These are phyloP conservation scores for Atta cephalotes DNA, from an alignment of 1,140 invertebrate genomes.

Conservation along the genomic window DNA sequence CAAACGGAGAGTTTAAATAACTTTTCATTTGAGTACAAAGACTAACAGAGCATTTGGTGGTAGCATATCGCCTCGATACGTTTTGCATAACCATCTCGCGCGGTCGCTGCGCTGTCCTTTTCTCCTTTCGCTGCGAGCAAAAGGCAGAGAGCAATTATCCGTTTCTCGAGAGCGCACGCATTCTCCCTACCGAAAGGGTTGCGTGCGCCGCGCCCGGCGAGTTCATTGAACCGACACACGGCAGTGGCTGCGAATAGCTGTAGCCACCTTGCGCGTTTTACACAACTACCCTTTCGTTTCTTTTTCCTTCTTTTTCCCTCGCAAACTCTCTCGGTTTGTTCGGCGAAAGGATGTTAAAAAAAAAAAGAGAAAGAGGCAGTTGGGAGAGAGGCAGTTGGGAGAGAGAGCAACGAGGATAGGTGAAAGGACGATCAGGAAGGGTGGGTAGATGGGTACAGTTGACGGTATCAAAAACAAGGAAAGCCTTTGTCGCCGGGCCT, in stretches of 20 bases:
- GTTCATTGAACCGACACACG: constrained; percentile 48
- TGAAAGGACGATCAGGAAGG: background rate
- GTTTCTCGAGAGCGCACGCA: constrained; percentile 9
- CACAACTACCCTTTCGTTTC: constrained; percentile 2
- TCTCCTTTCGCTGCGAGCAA: constrained; percentile 51
- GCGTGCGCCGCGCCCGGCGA: constrained; percentile 47
- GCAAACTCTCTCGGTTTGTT: constrained; percentile 46
- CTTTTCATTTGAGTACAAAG: background rate
- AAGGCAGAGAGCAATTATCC: constrained; percentile 61
- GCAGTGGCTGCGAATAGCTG: constrained; percentile 20
- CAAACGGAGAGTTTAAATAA: background rate
- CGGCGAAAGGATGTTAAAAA: background rate
- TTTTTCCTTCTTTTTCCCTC: background rate
- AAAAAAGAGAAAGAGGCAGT: background rate
- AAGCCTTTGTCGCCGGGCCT: constrained; percentile 67
- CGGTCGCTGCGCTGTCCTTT: constrained; percentile 28
- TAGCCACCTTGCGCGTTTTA: background rate
- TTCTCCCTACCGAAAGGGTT: constrained; percentile 48
- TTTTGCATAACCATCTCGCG: constrained; percentile 53
- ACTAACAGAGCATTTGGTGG: background rate
- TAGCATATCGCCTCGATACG: constrained; percentile 5
- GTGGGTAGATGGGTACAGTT: constrained; percentile 14
- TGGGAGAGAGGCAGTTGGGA: background rate
- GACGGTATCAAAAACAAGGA: constrained; percentile 69
- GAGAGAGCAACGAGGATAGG: background rate